Base-by-base conservation (phyloP, 23 tunicate species). In the Phallusia fumigata region DNA sequence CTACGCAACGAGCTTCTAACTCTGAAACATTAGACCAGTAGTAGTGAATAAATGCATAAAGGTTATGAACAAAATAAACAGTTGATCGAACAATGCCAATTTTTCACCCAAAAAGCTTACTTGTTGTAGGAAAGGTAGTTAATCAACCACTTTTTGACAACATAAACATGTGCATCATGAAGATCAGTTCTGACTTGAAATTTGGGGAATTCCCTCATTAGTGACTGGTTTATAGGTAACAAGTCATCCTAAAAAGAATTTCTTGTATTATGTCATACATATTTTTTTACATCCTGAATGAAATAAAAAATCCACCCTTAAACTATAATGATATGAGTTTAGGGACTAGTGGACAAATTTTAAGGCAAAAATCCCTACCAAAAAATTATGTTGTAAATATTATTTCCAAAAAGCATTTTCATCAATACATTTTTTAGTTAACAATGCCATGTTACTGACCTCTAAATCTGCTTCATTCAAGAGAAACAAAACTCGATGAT, bases 401-500 rank as follows among this genome's bases (percentile, higher is more conserved):
- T n/a, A n/a, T n/a, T n/a, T n/a, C n/a, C n/a, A n/a, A n/a, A n/a
- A n/a, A n/a, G n/a, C n/a, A n/a, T n/a, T n/a, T n/a, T n/a, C n/a
- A n/a, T n/a, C n/a, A n/a, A n/a, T n/a, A n/a, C n/a, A n/a, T n/a
- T n/a, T n/a, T n/a, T n/a, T n/a, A n/a, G n/a, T n/a, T n/a, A n/a
- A n/a, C n/a, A 65, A 26, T 65, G 74, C 31, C 22, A 26, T 24
- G 11, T 64, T 35, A 33, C 85, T 33, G 24, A 89, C 94, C 73
- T 92, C 97, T 10, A 92, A 18, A 65, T 92, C 97, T 26, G 97
- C 97, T 76, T 92, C 97, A 84, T 92, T 92, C 45, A 72, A 64
- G 52, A 92, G 52, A 83, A 92, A 87, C 64, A 87, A 18, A 49
- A 92, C 84, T 45, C 88, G 77, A 0, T 79, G 83, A 73, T 65